Evolutionary conservation across 2,797 vertebrate species (phyloP).

Genomic region (Parotocinclus haroldoi): DNA sequence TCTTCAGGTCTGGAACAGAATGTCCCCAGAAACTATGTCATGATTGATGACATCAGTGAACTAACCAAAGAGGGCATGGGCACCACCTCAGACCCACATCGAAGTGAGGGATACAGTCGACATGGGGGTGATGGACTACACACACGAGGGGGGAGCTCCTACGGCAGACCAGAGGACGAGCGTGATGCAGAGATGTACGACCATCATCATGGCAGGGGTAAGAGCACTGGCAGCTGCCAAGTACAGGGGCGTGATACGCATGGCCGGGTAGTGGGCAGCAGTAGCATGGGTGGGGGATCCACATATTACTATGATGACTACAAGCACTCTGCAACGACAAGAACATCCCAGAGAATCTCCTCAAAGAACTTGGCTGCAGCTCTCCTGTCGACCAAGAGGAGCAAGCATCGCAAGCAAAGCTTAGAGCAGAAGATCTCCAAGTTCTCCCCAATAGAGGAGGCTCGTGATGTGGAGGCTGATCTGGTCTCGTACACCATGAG

Average conservation of each 20-base stretch:
- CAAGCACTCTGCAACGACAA: slow-evolving; percentile 52
- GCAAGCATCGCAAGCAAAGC: slow-evolving; percentile 93
- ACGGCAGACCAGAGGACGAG: slow-evolving; percentile 88
- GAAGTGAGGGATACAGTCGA: slow-evolving; percentile 66
- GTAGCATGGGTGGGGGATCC: slow-evolving; percentile 74
- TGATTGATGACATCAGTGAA: slow-evolving; percentile 97
- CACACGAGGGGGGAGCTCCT: slow-evolving; percentile 81
- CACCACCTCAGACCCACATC: slow-evolving; percentile 76
- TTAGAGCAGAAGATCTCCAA: slow-evolving; percentile 99
- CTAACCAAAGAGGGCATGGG: slow-evolving; percentile 91
- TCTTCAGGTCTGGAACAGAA: slow-evolving; percentile 89
- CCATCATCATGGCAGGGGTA: slow-evolving; percentile 82
- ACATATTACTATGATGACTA: slow-evolving; percentile 87
- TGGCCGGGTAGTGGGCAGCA: slow-evolving; percentile 78
- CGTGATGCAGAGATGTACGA: slow-evolving; percentile 93
- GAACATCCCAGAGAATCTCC: slow-evolving; percentile 78
- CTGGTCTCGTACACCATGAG: slow-evolving; percentile 81
- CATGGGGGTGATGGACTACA: slow-evolving; percentile 74
- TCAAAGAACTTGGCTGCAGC: slow-evolving; percentile 90
- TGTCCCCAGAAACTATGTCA: slow-evolving; percentile 93
- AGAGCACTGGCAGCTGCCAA: slow-evolving; percentile 83
- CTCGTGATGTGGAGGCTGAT: slow-evolving; percentile 95
- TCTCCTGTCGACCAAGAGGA: slow-evolving; percentile 89
- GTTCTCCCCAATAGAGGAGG: slow-evolving; percentile 98
- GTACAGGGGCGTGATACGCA: slow-evolving; percentile 77